Evolutionary conservation across 2,797 vertebrate genomes (phyloP), one percentile per base, ranked within the genome.

Genomic region (Heterohyrax brucei): DNA sequence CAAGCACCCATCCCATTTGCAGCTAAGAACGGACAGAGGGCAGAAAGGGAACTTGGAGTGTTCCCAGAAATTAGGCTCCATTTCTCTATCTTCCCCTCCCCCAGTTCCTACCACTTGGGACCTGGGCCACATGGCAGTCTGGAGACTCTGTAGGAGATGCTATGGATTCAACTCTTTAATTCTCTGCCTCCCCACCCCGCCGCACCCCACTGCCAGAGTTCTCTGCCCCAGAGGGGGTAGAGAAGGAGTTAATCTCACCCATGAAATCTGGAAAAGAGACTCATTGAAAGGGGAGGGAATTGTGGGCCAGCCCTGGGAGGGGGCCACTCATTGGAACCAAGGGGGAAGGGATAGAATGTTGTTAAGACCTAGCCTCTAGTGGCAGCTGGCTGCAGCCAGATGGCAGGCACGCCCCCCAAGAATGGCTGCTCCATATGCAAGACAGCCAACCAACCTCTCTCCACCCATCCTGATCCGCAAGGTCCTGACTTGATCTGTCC

Each of bases 381-480:
- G 56, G 84, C 73, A 97, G 28, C 33, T 64, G 82, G 70, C 83
- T 87, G 87, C 66, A 91, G 59, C 86, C 95, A 87, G 89, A 92
- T 64, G 91, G 79, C 22, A 76, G 24, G 3, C 33, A 26, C 13
- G 24, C 5, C 24, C 70, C 70, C 50, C 68, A 28, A 22, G 44
- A 75, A 26, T 6, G 73, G n/a, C 18, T 50, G 73, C 75, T 61
- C 24, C 16, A 72, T 33, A 10, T 7, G 46, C 72, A 93, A 48
- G 86, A 44, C 39, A 39, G 39, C 24, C 30, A 28, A 6, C 75
- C 44, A 82, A n/a, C 10, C 14, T 88, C 18, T 1, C 28, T 72
- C 22, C 39, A 80, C 53, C 21, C 53, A 1, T 10, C 44, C 75
- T 68, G 13, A 59, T 2, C 26, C 53, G 44, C 30, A 10, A 53